Conservation (phyloP, 2,888 invertebrate species). For the Agrochola lota region DNA sequence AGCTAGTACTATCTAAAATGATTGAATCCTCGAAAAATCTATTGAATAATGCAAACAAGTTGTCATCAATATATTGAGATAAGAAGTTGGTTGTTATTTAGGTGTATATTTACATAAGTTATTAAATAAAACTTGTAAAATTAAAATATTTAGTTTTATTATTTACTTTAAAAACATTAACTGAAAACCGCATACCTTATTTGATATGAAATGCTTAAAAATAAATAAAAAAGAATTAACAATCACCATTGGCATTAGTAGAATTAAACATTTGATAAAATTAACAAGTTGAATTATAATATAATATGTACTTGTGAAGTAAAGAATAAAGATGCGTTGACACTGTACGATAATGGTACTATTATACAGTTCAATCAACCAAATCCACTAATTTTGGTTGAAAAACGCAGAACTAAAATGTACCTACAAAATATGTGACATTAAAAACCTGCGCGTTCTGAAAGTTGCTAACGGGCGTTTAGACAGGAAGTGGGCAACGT, state of each 20-base stretch:
- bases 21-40: not conserved
- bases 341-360: not conserved
- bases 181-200: conserved; percentile 62
- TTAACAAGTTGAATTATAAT: conserved; percentile 27
- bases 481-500: too few relatives aligned
- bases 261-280: conserved; percentile 55
- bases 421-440: not conserved
- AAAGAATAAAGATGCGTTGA: not conserved
- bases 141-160: conserved; percentile 47
- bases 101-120: conserved; percentile 66
- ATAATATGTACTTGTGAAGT: not conserved
- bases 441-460: not conserved
- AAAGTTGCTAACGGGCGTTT: not conserved
- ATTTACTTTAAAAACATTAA: conserved; percentile 55
- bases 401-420: not conserved
- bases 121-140: conserved; percentile 55
- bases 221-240: conserved; percentile 56
- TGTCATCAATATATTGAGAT: conserved; percentile 27
- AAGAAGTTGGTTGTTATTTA: conserved; percentile 62
- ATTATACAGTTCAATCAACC: not conserved
- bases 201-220: conserved; percentile 61
- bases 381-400: not conserved
- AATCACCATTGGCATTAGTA: conserved; percentile 48
- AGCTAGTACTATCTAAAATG: not conserved
- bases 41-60: not conserved